A percentile compares a stretch with the other conserved stretches of the same genome.
These are phyloP conservation scores for Myodes glareolus DNA, from an alignment of 2,113 vertebrate genomes.

Conservation along the genomic window DNA sequence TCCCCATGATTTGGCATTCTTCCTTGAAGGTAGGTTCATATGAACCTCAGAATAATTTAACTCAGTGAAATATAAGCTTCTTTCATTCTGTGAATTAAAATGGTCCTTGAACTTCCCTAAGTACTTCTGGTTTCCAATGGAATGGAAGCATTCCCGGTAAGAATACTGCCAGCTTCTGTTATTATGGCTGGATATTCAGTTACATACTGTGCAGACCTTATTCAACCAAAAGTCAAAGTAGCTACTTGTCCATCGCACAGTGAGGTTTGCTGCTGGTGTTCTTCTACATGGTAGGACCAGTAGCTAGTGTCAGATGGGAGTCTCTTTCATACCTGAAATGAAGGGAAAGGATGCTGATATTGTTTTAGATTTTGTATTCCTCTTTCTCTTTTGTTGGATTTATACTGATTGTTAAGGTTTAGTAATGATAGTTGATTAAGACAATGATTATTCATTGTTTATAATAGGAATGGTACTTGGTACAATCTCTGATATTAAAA, in stretches of 20 bases:
- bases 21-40: conserved; percentile 47
- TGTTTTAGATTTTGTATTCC: conserved; percentile 33
- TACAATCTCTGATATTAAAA: not conserved
- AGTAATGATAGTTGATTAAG: not conserved
- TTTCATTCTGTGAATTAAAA: conserved; percentile 71
- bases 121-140: conserved; percentile 46
- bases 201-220: conserved; percentile 52
- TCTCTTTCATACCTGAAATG: conserved; percentile 21
- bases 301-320: conserved; percentile 53
- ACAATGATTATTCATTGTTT: not conserved
- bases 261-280: conserved; percentile 28
- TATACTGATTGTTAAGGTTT: conserved; percentile 8
- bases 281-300: conserved; percentile 20
- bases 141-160: conserved; percentile 62
- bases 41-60: conserved; percentile 68
- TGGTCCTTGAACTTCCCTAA: conserved; percentile 57
- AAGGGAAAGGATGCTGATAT: conserved; percentile 27
- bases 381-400: conserved; percentile 22
- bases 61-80: conserved; percentile 65
- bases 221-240: conserved; percentile 55
- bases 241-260: conserved; percentile 47
- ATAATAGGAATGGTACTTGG: not conserved
- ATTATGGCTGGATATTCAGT: conserved; percentile 46
- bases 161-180: conserved; percentile 19
- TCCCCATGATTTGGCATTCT: conserved; percentile 63